Evolutionary conservation across 2,797 vertebrate genomes (phyloP).

Genomic region (Dicrostonyx torquatus): DNA sequence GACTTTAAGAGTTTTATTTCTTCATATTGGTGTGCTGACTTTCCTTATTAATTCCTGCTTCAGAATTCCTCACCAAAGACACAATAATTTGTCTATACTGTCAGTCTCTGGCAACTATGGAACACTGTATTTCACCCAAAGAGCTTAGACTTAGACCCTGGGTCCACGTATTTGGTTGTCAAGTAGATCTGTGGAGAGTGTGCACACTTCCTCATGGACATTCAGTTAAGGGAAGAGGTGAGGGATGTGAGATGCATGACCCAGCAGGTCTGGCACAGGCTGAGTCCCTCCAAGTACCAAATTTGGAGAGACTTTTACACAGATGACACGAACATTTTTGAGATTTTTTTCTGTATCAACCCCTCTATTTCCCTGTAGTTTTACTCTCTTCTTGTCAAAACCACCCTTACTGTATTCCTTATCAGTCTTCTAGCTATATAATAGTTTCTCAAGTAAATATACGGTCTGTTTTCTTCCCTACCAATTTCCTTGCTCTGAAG

Average conservation of each 20-base stretch:
- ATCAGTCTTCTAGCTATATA: neutral
- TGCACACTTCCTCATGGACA: too few relatives aligned
- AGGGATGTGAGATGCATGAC: neutral
- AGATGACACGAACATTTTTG: neutral
- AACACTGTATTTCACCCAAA: neutral
- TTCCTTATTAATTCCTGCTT: neutral
- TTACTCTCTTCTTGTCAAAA: neutral
- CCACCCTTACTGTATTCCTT: neutral
- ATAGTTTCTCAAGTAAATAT: neutral
- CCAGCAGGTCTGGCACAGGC: neutral
- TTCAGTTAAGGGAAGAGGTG: neutral
- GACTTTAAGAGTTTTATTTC: neutral
- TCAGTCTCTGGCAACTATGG: neutral
- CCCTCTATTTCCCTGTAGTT: neutral
- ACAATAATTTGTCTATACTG: neutral
- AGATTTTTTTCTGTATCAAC: neutral
- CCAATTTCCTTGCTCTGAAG: neutral
- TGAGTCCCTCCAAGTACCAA: neutral
- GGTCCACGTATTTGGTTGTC: neutral
- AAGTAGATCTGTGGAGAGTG: neutral
- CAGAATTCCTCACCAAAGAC: neutral
- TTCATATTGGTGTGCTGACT: neutral
- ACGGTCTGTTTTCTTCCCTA: neutral
- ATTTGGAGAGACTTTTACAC: neutral
- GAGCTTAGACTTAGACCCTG: neutral